Base-by-base conservation (phyloP, 2,888 invertebrate genomes). In the Stomorhina lunata region DNA sequence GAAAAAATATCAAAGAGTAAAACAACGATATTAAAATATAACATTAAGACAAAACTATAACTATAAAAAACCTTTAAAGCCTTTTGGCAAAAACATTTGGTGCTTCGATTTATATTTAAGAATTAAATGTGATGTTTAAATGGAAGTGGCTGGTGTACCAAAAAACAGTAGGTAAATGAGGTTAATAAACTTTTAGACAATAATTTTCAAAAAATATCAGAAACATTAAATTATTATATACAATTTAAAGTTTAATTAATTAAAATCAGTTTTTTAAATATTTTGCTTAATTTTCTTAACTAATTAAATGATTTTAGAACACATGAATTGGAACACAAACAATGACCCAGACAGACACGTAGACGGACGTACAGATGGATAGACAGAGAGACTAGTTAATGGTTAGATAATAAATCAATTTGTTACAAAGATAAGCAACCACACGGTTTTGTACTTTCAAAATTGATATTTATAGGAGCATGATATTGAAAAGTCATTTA, bases 1-100 rank as follows among this genome's bases (percentile, higher is more conserved):
- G 37, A 43, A 68, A 59, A 53, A 43, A 63, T 71, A 45, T 43
- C 12, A 9, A 32, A 53, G 40, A 45, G 9, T n/a, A 22, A 29
- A 66, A 25, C 9, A 20, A 76, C 22, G 59, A 22, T 37, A 55
- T 4, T 17, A 27, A 17, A 25, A 4, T 5, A 25, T 25, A 34
- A 66, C 43, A 53, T 1, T n/a, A 57, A n/a, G 20, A 50, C 15
- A 15, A 10, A 50, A 72, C 40, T 61, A 57, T 68, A 73, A 73
- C 50, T 68, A 61, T n/a, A 79, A 27, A 25, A 61, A 59, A 43
- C 61, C 53, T 66, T 50, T 48, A 7, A 72, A 76, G 71, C 71
- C 76, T 76, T 81, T 71, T 76, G 75, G 76, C 71, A 53, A 59
- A 71, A 71, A 55, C 4, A n/a, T n/a, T n/a, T n/a, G n/a, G n/a